Base-by-base conservation (phyloP, 2,888 invertebrate genomes). In the Drosophila niveifrons region DNA sequence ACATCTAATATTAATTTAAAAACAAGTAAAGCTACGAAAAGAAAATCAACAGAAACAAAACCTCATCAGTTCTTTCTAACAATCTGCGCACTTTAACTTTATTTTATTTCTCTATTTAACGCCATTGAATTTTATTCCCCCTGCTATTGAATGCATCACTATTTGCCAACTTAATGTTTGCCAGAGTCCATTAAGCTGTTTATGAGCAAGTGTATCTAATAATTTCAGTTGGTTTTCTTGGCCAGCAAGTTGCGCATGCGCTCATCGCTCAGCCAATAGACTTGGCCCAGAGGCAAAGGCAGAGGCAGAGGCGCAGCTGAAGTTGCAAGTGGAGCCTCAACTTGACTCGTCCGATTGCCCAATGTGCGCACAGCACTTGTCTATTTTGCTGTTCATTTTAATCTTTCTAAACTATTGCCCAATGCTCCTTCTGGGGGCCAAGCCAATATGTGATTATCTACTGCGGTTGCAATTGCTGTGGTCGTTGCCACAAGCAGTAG, bases 381-480 rank as follows among this genome's bases (percentile, higher is more conserved):
- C 53, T 8, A 53, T 15, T n/a, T 11, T 43, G 48, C 34, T n/a
- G 82, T 36, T 11, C 82, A 82, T 84, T 81, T 87, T 70, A 79
- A 86, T 84, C 79, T 81, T 86, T 85, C 84, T 86, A 75, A 86
- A 86, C 80, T 82, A 86, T 87, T 87, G 86, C 72, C 76, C 75
- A 88, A 87, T 75, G 68, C 72, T 28, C 47, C 63, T 46, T 39
- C 43, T 31, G 44, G 70, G 69, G 74, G 56, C 71, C 46, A 53
- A 43, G 11, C 34, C 75, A 67, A 72, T 59, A 47, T 53, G 64
- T 67, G 81, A 82, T 82, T 82, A 82, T 84, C 80, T 75, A 64
- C 66, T 41, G 70, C 53, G 36, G 44, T 46, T 52, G 43, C 15
- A 44, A 18, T 13, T 13, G 39, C 39, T 39, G 39, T 39, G 39